A percentile compares a stretch with the other conserved stretches of the same genome.
Evolutionary conservation across 2,888 invertebrate species (phyloP).

Genomic region (Orchesellides sinensis): DNA sequence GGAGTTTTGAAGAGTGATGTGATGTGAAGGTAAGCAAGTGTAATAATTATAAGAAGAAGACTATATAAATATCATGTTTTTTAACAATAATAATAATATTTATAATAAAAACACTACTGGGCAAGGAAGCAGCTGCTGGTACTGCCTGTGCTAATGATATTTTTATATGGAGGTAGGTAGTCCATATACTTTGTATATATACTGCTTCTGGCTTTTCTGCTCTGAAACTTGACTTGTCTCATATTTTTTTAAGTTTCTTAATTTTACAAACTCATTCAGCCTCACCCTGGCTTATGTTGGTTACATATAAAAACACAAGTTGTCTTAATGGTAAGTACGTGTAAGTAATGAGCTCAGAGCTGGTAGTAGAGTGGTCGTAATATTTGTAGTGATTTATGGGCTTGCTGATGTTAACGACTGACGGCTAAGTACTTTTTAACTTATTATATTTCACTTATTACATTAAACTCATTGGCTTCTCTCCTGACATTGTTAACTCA

Average conservation of each 20-base stretch:
- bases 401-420: constrained; percentile 72
- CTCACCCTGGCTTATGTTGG: constrained; percentile 39
- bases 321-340: constrained; percentile 58
- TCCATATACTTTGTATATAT: not conserved
- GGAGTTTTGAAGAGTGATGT: not conserved
- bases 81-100: constrained; percentile 29
- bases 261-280: constrained; percentile 52
- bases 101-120: constrained; percentile 7
- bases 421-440: constrained; percentile 68
- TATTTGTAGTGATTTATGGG: constrained; percentile 70
- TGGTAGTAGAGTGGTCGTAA: constrained; percentile 30
- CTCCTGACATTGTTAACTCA: constrained; percentile 52
- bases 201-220: not conserved
- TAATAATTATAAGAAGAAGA: constrained; percentile 61
- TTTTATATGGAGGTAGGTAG: not conserved
- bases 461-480: constrained; percentile 55
- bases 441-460: constrained; percentile 64
- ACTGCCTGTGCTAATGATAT: not conserved
- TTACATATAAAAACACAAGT: not conserved
- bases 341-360: constrained; percentile 53
- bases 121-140: constrained; percentile 63
- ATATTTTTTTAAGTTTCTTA: constrained; percentile 5
- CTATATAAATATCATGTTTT: constrained; percentile 61
- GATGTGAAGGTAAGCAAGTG: constrained; percentile 58
- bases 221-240: constrained; percentile 3